A percentile compares a stretch with the other conserved stretches of the same genome.
Conservation (phyloP, 2,113 vertebrate genomes). For the Gadus macrocephalus region DNA sequence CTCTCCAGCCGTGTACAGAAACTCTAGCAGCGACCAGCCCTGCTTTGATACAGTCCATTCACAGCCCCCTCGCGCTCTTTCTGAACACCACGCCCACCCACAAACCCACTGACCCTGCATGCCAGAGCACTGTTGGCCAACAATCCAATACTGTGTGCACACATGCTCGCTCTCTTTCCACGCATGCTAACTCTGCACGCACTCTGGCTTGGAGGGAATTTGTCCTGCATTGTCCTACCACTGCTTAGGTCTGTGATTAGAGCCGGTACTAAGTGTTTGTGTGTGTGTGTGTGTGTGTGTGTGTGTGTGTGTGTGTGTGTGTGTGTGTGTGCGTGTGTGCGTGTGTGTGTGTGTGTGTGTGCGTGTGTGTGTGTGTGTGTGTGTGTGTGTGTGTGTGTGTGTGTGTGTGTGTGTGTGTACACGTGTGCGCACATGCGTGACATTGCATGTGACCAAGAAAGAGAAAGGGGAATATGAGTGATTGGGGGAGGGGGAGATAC, state of each 20-base stretch:
- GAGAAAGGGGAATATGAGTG: background rate
- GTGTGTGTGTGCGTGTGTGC: constrained; percentile 11
- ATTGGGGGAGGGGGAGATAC: background rate
- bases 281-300: constrained; percentile 9
- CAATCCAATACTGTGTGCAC: constrained; percentile 52
- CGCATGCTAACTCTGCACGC: background rate
- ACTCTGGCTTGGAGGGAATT: background rate
- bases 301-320: constrained; percentile 7
- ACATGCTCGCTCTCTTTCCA: constrained; percentile 6
- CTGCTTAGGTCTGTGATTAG: background rate
- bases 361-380: background rate
- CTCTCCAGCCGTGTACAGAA: constrained; percentile 19
- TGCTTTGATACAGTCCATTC: constrained; percentile 18
- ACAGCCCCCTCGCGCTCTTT: constrained; percentile 14
- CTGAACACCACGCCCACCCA: constrained; percentile 50
- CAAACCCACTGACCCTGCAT: constrained; percentile 60
- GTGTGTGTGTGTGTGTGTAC: constrained; percentile 9
- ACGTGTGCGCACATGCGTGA: background rate
- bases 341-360: constrained; percentile 3
- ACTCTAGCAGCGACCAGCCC: constrained; percentile 11
- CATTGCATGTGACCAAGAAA: background rate
- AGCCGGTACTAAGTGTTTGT: constrained; percentile 7
- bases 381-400: constrained; percentile 7
- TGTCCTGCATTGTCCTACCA: background rate
- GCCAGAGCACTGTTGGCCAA: constrained; percentile 16